phyloP scores from a whole-genome alignment of 2,113 vertebrate species.

The Eulacestoma nigropectus region DNA sequence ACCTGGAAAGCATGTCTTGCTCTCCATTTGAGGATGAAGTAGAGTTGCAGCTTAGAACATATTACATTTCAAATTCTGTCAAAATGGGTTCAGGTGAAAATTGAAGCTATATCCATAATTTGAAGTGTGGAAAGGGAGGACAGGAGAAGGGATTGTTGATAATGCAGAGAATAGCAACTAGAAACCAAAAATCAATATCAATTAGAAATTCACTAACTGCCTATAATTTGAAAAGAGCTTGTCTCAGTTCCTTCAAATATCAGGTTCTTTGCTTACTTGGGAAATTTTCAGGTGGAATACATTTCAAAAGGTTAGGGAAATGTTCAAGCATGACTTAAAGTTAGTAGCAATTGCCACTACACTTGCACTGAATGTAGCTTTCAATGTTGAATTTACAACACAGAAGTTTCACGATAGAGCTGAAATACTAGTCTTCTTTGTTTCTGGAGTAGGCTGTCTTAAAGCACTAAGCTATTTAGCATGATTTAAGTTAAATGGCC shows the following conservation, averaged over 20 bases:
- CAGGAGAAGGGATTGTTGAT: not conserved
- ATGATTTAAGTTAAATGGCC: not conserved
- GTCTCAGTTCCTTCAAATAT: not conserved
- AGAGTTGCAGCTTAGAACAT: not conserved
- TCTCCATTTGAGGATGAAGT: not conserved
- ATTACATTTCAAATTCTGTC: not conserved
- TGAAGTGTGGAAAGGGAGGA: not conserved
- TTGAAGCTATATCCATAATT: not conserved
- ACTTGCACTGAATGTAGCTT: not conserved
- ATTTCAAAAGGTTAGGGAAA: not conserved
- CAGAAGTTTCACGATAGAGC: not conserved
- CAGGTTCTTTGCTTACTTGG: not conserved
- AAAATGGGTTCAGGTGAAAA: not conserved
- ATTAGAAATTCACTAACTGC: not conserved
- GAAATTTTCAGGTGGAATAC: not conserved
- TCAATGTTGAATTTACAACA: not conserved
- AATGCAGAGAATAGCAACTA: not conserved
- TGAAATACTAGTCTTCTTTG: not conserved
- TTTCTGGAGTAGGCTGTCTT: not conserved
- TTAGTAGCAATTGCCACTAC: not conserved
- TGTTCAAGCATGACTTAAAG: not conserved
- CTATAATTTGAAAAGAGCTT: not conserved
- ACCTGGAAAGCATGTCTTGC: not conserved
- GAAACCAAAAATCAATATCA: too few species aligned
- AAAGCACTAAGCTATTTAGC: not conserved